Evolutionary conservation across 2,797 vertebrate genomes (phyloP).

Genomic region (Rhinella marina): DNA sequence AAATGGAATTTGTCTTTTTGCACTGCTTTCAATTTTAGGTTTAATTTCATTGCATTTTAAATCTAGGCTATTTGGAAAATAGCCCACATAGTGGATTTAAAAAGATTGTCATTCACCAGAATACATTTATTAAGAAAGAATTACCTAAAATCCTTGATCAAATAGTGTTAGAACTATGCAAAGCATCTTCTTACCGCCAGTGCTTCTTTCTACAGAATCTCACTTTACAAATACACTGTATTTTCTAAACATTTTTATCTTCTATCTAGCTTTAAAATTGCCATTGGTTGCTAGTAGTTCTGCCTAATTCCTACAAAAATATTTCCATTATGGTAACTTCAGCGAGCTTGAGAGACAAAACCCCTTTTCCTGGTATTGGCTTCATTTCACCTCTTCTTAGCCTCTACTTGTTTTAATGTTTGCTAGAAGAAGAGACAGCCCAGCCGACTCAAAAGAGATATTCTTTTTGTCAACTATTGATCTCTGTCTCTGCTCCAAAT

Average conservation of each 20-base stretch:
- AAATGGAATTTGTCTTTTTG: neutral
- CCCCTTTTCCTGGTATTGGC: conserved; percentile 58
- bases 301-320: conserved; percentile 76
- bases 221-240: conserved; percentile 68
- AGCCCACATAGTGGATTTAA: conserved; percentile 73
- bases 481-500: conserved; percentile 82
- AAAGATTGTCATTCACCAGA: conserved; percentile 70
- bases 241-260: conserved; percentile 71
- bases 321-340: conserved; percentile 67
- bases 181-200: conserved; percentile 66
- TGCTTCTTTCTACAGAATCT: conserved; percentile 66
- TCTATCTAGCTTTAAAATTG: conserved; percentile 69
- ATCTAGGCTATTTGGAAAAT: conserved; percentile 65
- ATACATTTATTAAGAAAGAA: conserved; percentile 74
- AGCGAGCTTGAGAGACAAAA: conserved; percentile 67
- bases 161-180: conserved; percentile 75
- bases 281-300: conserved; percentile 78
- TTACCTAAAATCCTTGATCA: conserved; percentile 76
- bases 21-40: neutral
- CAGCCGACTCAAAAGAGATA: conserved; percentile 80
- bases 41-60: neutral
- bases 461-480: conserved; percentile 85
- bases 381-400: conserved; percentile 76
- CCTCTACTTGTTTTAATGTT: conserved; percentile 76
- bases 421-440: conserved; percentile 77